Base-by-base conservation (phyloP, 2,113 vertebrate species). In the Varanus salvator region DNA sequence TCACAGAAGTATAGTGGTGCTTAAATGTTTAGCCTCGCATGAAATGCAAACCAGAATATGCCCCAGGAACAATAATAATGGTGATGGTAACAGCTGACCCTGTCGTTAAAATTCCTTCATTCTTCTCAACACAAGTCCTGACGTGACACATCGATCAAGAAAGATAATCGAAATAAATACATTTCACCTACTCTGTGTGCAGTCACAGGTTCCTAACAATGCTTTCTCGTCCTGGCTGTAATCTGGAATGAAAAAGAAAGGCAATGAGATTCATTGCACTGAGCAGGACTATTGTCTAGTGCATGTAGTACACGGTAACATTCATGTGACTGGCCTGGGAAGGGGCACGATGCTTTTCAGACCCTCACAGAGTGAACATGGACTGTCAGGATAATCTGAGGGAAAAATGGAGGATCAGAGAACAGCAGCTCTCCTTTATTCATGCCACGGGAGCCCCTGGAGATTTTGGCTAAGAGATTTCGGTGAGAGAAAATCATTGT, bases 171-270 rank as follows among this genome's bases (percentile, higher is more conserved):
- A 71, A 48, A 69, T 25, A 6, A 0, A 1, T 6, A 0, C 3
- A 3, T 31, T 82, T 1, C 75, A 94, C 93, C 93, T 97, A 99
- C 99, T 97, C 97, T 99, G 98, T 77, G 96, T 96, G 94, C 99
- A 99, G 95, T 99, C 98, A 31, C 99, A 99, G 0, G 96, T 96
- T 80, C 99, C 99, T 93, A 98, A 98, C 87, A 99, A 96, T 0
- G 98, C 98, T 89, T 99, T 99, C 96, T 99, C 98, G 0, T 99
- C 99, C 93, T 98, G 98, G 90, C 98, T 99, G 97, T 99, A 99
- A 96, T 99, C 99, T 99, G 97, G 14, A 93, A 93, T 44, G 83
- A 92, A 87, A 88, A 88, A 91, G 86, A 85, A 87, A 34, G 85
- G 52, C 0, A 0, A n/a, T 95, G 93, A 50, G 38, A 23, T 4